These are phyloP conservation scores for Drosophila emarginata DNA, from an alignment of 2,888 invertebrate genomes.

Conservation along the genomic window DNA sequence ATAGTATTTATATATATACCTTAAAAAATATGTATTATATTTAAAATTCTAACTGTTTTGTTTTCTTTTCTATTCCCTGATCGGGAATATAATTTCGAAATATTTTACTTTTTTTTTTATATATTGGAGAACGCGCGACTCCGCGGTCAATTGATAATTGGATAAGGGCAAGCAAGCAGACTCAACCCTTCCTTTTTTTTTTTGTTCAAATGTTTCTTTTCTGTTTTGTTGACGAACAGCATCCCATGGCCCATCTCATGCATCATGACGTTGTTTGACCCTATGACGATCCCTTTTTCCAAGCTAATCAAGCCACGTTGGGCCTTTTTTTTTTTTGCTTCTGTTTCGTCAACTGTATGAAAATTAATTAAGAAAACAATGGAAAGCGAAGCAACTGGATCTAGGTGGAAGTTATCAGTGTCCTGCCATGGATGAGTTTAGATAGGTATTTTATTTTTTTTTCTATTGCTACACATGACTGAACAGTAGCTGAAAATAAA, in stretches of 20 bases:
- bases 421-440: constrained; percentile 1
- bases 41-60: no score
- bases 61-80: neutral
- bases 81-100: neutral
- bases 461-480: neutral
- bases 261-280: constrained; percentile 23
- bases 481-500: neutral
- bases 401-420: constrained; percentile 5
- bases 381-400: neutral
- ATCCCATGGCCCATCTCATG: constrained; percentile 5
- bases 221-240: neutral
- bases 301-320: constrained; percentile 14
- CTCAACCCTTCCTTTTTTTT: constrained; percentile 31
- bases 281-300: constrained; percentile 42
- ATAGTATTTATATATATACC: no score
- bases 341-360: constrained; percentile 19
- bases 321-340: neutral
- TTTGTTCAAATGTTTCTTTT: neutral
- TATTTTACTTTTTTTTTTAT: neutral
- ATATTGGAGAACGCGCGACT: constrained; percentile 27
- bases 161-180: constrained; percentile 38
- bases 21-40: neutral
- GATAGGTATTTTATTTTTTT: neutral
- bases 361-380: constrained; percentile 69
- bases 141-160: constrained; percentile 58